Conservation (phyloP, 2,797 vertebrate species). For the Melanotaenia boesemani region DNA sequence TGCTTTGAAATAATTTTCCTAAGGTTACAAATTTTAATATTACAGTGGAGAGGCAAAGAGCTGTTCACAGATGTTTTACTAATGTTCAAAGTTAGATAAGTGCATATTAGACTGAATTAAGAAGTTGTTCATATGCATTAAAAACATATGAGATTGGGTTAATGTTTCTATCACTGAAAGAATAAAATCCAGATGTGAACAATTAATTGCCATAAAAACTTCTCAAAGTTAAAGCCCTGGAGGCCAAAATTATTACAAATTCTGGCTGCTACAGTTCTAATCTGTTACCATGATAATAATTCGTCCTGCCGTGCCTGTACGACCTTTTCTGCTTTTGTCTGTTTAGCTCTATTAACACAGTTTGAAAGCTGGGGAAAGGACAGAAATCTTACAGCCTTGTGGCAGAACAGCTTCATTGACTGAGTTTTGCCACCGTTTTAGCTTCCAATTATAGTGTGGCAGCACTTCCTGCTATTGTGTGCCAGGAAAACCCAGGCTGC, state of each 20-base stretch:
- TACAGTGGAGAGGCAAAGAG: no score
- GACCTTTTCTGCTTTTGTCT: constrained; percentile 50
- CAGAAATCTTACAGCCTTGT: constrained; percentile 61
- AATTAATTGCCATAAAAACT: no score
- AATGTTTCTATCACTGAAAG: no score
- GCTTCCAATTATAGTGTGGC: constrained; percentile 83
- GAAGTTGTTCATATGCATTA: no score
- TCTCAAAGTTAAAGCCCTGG: no score
- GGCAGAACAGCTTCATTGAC: constrained; percentile 56
- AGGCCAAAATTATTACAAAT: neutral
- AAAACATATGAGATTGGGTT: no score
- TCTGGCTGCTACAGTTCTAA: neutral
- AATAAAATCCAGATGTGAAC: no score
- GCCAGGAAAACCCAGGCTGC: constrained; percentile 85
- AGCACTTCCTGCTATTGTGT: constrained; percentile 90
- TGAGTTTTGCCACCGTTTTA: constrained; percentile 64
- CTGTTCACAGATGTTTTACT: no score
- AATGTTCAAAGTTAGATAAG: no score
- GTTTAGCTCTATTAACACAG: constrained; percentile 53
- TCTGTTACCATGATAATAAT: constrained; percentile 17
- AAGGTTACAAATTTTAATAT: no score
- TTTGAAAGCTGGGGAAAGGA: constrained; percentile 38
- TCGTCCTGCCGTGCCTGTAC: constrained; percentile 18
- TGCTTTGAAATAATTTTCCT: no score
- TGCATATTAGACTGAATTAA: no score